phyloP scores from a whole-genome alignment of 2,797 vertebrate genomes.

The Lithobates sylvaticus region DNA sequence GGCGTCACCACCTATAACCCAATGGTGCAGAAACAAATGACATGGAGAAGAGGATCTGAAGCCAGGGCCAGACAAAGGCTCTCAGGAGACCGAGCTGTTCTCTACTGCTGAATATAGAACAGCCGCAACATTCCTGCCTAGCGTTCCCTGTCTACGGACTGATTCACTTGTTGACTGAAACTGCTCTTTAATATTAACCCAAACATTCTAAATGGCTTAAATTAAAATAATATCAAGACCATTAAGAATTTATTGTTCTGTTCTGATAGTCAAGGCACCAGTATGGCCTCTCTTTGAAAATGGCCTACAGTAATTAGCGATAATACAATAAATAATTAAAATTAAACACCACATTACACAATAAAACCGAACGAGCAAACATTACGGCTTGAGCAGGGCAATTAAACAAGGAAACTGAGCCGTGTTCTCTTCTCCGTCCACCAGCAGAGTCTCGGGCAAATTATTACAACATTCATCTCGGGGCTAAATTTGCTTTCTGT shows the following conservation, averaged over 20 bases:
- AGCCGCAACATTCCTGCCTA: neutral
- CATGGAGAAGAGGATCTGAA: neutral
- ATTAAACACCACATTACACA: neutral
- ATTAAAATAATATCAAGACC: neutral
- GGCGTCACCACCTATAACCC: neutral
- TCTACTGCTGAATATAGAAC: neutral
- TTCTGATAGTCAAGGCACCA: neutral
- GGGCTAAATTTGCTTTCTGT: constrained; percentile 36
- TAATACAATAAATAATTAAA: neutral
- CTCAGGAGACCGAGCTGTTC: neutral
- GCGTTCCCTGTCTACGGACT: neutral
- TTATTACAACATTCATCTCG: constrained; percentile 63
- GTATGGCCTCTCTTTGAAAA: neutral
- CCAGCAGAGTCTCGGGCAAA: constrained; percentile 22
- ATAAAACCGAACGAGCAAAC: neutral
- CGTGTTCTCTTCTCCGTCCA: constrained; percentile 46
- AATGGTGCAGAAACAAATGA: neutral
- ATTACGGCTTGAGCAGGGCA: constrained; percentile 10
- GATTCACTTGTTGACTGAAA: neutral
- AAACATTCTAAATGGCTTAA: neutral
- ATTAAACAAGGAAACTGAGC: constrained; percentile 44
- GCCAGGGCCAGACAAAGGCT: neutral
- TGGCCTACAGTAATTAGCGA: neutral
- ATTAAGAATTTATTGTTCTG: neutral
- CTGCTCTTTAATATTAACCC: neutral